Evolutionary conservation across 2,888 invertebrate genomes (phyloP), one percentile per base, ranked within the genome.

Genomic region (Orchesella flavescens): DNA sequence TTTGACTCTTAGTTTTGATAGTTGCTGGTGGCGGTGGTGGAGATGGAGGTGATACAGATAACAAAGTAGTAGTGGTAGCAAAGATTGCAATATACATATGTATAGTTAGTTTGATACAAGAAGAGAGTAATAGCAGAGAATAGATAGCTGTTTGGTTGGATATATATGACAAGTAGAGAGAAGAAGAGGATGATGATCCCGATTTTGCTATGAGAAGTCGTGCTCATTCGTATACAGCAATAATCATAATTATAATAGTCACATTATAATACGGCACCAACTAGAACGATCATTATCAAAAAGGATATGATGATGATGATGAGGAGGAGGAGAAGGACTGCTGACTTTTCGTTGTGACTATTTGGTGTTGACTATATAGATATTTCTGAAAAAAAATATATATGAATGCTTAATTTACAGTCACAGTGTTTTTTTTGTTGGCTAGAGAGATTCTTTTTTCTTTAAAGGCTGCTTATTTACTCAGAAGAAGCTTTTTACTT

Each of bases 211-310:
- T 43, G 46, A 83, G 77, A 78, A 79, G 74, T 79, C 79, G 75
- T 79, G 83, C 78, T 77, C 63, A 77, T 72, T 73, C 66, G 17
- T 66, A 75, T 66, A 53, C 24, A 69, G 82, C 82, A 83, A 83
- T 83, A 76, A 83, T 83, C 76, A 76, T 83, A 83, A 83, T 83
- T 83, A 83, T 83, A 83, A 83, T 69, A 76, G 82, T 65, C 76
- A 63, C 69, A 76, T 76, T 71, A 83, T 75, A 76, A 82, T 66
- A 66, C 19, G 19, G 81, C 46, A 61, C 69, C 69, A 69, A 82
- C 19, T 69, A 75, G 75, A 75, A 75, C 53, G 82, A 76, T 83
- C 82, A 83, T 83, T 76, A 83, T 83, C 76, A 75, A 69, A 73
- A 82, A 75, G 59, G 81, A 82, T 75, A 59, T 73, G 61, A 69